phyloP scores from a whole-genome alignment of 2,888 invertebrate genomes.

The Polyploca ridens region DNA sequence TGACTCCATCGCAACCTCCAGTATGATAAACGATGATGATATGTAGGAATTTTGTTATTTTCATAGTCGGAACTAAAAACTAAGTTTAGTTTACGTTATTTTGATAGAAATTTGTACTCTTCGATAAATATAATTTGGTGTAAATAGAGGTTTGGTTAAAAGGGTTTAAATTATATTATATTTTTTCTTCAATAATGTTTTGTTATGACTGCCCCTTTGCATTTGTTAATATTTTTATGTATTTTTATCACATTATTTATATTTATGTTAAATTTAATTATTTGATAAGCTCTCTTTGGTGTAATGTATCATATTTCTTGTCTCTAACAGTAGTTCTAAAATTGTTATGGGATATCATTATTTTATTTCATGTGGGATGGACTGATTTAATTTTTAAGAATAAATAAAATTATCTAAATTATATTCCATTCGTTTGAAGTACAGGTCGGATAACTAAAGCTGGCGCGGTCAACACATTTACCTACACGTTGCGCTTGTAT shows the following conservation, averaged over 20 bases:
- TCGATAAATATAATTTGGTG: background rate
- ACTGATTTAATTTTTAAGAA: conserved; percentile 46
- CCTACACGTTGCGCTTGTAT: too few relatives aligned
- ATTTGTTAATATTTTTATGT: conserved; percentile 2
- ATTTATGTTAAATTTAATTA: background rate
- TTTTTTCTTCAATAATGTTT: background rate
- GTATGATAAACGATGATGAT: too few relatives aligned
- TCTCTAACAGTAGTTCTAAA: background rate
- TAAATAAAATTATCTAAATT: conserved; percentile 24
- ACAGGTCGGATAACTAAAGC: too few relatives aligned
- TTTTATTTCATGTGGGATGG: conserved; percentile 40
- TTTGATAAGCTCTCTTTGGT: background rate
- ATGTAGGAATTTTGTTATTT: background rate
- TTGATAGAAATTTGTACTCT: background rate
- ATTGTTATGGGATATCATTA: conserved; percentile 14
- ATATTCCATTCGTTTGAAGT: background rate
- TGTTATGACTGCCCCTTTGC: background rate
- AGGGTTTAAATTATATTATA: background rate
- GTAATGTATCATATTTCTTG: background rate
- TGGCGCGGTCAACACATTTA: too few relatives aligned
- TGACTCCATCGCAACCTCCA: too few relatives aligned
- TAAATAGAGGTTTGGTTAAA: background rate
- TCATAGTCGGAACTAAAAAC: background rate
- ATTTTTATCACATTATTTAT: background rate
- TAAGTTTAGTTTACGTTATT: background rate